A percentile compares a stretch with the other conserved stretches of the same genome.
Conservation (phyloP, 1,140 invertebrate species). For the Drosophila punjabiensis region DNA sequence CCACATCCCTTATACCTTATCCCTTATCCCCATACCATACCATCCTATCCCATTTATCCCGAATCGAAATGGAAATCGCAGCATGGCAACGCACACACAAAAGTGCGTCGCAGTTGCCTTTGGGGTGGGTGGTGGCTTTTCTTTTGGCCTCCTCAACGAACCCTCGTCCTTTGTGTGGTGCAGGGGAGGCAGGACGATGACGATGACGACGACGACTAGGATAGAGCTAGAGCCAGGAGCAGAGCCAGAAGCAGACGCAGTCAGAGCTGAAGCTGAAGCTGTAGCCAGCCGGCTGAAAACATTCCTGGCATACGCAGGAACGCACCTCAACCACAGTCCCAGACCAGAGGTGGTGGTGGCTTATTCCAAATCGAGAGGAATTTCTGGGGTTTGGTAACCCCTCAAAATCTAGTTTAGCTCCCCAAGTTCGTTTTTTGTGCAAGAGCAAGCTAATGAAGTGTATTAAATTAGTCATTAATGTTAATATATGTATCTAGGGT, state of each 20-base stretch:
- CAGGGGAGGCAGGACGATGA: slow-evolving; percentile 23
- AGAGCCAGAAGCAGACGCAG: not conserved
- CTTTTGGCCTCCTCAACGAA: slow-evolving; percentile 3
- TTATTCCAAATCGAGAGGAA: not conserved
- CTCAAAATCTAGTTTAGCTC: not conserved
- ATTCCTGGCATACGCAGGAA: slow-evolving; percentile 37
- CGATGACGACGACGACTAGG: slow-evolving; percentile 5
- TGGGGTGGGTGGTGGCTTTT: slow-evolving; percentile 52
- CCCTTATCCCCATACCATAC: slow-evolving; percentile 10
- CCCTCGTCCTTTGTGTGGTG: slow-evolving; percentile 21
- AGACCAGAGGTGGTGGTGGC: slow-evolving; percentile 9
- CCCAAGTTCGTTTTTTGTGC: not conserved
- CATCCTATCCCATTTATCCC: slow-evolving; percentile 36
- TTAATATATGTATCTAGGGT: not conserved
- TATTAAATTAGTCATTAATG: not conserved
- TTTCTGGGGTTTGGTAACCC: not conserved
- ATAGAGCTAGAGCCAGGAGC: slow-evolving; percentile 25
- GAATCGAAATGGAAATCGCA: slow-evolving; percentile 59
- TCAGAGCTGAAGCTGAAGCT: not conserved
- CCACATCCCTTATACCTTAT: slow-evolving; percentile 4
- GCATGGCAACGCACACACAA: slow-evolving; percentile 56
- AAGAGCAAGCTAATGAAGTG: not conserved
- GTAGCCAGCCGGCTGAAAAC: slow-evolving; percentile 40
- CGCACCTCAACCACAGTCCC: slow-evolving; percentile 26
- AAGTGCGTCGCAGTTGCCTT: slow-evolving; percentile 46